These are phyloP conservation scores for Drosophila yooni DNA, from an alignment of 2,888 invertebrate species.

Conservation along the genomic window DNA sequence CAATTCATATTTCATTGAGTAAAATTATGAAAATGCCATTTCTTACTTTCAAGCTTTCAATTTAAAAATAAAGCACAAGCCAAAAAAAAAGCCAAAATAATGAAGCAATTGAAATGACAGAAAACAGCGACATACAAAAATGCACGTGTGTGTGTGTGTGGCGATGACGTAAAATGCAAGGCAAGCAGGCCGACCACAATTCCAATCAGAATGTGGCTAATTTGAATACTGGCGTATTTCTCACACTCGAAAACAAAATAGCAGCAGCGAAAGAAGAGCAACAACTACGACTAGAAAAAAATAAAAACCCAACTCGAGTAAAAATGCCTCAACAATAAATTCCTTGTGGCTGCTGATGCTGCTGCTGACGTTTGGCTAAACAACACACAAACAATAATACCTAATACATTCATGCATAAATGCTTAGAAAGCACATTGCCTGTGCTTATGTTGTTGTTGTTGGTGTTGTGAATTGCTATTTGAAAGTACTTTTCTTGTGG, in stretches of 20 bases:
- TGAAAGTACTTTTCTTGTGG: slow-evolving; percentile 32
- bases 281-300: slow-evolving; percentile 23
- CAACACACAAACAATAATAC: slow-evolving; percentile 24
- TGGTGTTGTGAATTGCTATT: slow-evolving; percentile 34
- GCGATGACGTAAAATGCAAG: slow-evolving; percentile 65
- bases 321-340: slow-evolving; percentile 79
- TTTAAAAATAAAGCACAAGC: slow-evolving; percentile 2
- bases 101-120: slow-evolving; percentile 67
- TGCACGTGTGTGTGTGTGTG: slow-evolving; percentile 3
- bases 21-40: background rate
- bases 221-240: slow-evolving; percentile 67
- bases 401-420: slow-evolving; percentile 14
- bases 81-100: slow-evolving; percentile 22
- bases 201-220: slow-evolving; percentile 72
- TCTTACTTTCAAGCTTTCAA: slow-evolving; percentile 5
- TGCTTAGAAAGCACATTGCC: slow-evolving; percentile 34
- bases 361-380: slow-evolving; percentile 50
- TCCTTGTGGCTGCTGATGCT: slow-evolving; percentile 61
- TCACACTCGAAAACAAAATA: slow-evolving; percentile 55
- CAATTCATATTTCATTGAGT: background rate
- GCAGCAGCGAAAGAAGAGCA: slow-evolving; percentile 15
- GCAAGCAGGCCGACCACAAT: slow-evolving; percentile 43
- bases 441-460: slow-evolving; percentile 2
- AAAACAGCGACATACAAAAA: slow-evolving; percentile 46
- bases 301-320: slow-evolving; percentile 48